Base-by-base conservation (phyloP, 2,888 invertebrate species). In the Exocentrus adspersus region DNA sequence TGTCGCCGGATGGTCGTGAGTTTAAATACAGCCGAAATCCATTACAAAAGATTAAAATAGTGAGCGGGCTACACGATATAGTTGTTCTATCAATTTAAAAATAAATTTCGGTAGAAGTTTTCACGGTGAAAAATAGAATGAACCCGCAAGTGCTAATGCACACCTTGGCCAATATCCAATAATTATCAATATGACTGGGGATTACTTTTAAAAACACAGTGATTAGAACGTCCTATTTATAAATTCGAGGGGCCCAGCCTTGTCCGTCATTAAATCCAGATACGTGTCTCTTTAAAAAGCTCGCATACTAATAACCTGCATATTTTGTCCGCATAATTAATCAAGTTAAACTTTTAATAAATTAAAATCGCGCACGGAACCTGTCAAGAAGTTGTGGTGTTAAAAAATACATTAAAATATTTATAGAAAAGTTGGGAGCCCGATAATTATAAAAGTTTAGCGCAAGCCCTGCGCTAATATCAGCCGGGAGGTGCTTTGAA, bases 381-480 rank as follows among this genome's bases (percentile, higher is more conserved):
- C 64, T 66, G 66, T 64, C 64, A 68, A 61, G 60, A 68, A 68
- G 63, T 68, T 68, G 67, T 64, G 64, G 60, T 50, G 61, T 58
- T 64, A 63, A 76, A 73, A 76, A 75, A 72, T 72, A 69, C 72
- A 77, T 77, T 78, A 78, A 78, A 78, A 77, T 78, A 78, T 78
- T 78, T 78, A 78, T 78, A 75, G 77, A 75, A 77, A 78, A 78
- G 76, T 78, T 76, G 62, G 58, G 51, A 60, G 61, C 68, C 68
- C 72, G 77, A 77, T 79, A 80, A 80, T 80, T 80, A 79, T 78
- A 78, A 79, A 80, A 80, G 78, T 80, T 80, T 70, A 70, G 70
- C 68, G 60, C 43, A 62, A 57, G 62, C 69, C 73, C 72, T 67
- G n/a, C 68, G 73, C 70, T 76, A 76, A 77, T 78, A 77, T 75